Evolutionary conservation across 92 coral and sea anemone genomes (phyloP), one percentile per base, ranked within the genome.

Genomic region (Phenganax subtilis): DNA sequence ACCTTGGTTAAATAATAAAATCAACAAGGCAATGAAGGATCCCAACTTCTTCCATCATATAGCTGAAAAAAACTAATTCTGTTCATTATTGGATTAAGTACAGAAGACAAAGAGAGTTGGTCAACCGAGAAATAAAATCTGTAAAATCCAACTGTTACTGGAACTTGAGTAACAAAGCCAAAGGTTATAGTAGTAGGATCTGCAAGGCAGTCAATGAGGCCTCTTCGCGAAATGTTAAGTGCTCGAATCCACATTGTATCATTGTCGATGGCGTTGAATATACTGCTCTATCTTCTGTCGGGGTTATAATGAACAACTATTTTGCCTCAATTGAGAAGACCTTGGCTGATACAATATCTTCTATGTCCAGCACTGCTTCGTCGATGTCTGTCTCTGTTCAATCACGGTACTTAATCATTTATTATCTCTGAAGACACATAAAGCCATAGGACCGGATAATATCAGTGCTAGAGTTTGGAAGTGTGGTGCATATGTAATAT

Each of bases 131-230:
- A 82, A 71, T 82, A 14, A 81, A 54, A 76, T 67, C 83, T 16
- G 68, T 56, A 27, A 61, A 37, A 5, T 37, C 47, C 2, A 5
- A 37, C 2, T 37, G 5, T 37, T 37, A 37, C 5, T 37, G 47
- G 2, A 37, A 37, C 47, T 51, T 10, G 20, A 12, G 64, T 20
- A 75, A 84, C 10, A 69, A 84, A 0, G 86, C 86, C 14, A 84
- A 84, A 53, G 86, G 82, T 2, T 82, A 84, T 12, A 6, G 82
- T 11, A 64, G 82, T 16, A 75, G 75, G 54, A 84, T 63, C 9
- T 84, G 86, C 82, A 84, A 84, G 16, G 82, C 80, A 37, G 86
- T 89, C 28, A 89, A 87, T 47, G 89, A 86, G 85, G 89, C 92
- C 57, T 87, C 87, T 54, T 72, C 76, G 51, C 82, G 90, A 47